A percentile compares a stretch with the other conserved stretches of the same genome.
Evolutionary conservation across 2,113 vertebrate genomes (phyloP).

Genomic region (Corydoras maculifer): DNA sequence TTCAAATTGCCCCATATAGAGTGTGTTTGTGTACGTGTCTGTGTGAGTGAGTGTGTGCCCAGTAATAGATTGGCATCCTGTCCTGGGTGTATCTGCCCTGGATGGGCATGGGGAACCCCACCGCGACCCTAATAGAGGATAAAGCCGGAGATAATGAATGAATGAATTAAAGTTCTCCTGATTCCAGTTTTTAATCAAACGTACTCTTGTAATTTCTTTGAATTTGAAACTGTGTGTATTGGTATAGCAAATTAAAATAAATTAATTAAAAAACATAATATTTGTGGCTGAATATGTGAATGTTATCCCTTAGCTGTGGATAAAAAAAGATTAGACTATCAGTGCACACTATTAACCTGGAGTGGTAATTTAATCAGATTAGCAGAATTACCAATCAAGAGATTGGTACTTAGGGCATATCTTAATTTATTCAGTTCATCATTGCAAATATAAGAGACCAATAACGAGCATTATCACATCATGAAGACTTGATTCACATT

Average conservation of each 20-base stretch:
- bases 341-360: constrained; percentile 8
- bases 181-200: too few relatives aligned
- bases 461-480: background rate
- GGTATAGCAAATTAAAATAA: background rate
- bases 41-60: too few relatives aligned
- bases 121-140: too few relatives aligned
- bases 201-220: background rate
- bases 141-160: too few relatives aligned
- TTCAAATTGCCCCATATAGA: too few relatives aligned
- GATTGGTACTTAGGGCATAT: background rate
- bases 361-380: constrained; percentile 14
- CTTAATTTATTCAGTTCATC: constrained; percentile 15
- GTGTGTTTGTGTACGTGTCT: too few relatives aligned
- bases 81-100: too few relatives aligned
- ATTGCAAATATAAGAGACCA: constrained; percentile 5
- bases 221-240: background rate
- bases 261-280: background rate
- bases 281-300: too few relatives aligned
- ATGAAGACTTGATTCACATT: constrained; percentile 7
- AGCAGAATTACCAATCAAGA: constrained; percentile 21
- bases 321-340: background rate
- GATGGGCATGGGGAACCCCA: too few relatives aligned
- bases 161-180: too few relatives aligned
- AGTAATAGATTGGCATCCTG: too few relatives aligned
- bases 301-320: too few relatives aligned